phyloP scores from a whole-genome alignment of 92 coral and sea anemone species.

The Zoanthus sociatus region DNA sequence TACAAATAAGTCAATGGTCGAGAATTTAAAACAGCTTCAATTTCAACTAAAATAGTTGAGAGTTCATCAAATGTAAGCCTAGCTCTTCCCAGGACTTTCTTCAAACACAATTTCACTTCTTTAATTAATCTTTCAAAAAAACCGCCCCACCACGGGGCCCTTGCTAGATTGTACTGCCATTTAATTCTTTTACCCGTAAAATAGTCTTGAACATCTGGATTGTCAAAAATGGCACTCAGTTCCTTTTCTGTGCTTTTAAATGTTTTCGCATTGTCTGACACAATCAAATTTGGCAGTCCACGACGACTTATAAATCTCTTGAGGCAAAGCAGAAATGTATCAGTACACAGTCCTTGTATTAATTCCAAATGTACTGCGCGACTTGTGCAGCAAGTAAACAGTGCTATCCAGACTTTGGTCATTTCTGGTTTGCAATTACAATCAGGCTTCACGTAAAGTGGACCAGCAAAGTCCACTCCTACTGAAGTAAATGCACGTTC shows the following conservation, averaged over 20 bases:
- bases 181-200: constrained; percentile 15
- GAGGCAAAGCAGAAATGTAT: constrained; percentile 31
- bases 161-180: constrained; percentile 27
- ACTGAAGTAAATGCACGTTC: constrained; percentile 35
- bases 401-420: constrained; percentile 10
- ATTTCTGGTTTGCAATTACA: constrained; percentile 13
- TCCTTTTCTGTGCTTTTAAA: constrained; percentile 9
- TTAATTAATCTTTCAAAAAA: constrained; percentile 18
- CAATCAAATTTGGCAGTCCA: constrained; percentile 24
- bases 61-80: constrained; percentile 50
- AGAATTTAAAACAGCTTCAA: constrained; percentile 51
- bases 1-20: constrained; percentile 58
- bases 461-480: constrained; percentile 44
- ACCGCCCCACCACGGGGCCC: constrained; percentile 49
- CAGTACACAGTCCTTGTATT: constrained; percentile 16
- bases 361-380: constrained; percentile 45
- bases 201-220: background rate
- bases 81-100: constrained; percentile 47
- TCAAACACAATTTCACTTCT: constrained; percentile 39
- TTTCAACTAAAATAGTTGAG: constrained; percentile 37
- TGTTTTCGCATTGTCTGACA: constrained; percentile 1
- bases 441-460: background rate
- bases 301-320: constrained; percentile 29
- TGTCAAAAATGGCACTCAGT: constrained; percentile 14
- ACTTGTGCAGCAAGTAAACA: constrained; percentile 27